These are phyloP conservation scores for Epinotia bilunana DNA, from an alignment of 2,888 invertebrate species.

Conservation along the genomic window DNA sequence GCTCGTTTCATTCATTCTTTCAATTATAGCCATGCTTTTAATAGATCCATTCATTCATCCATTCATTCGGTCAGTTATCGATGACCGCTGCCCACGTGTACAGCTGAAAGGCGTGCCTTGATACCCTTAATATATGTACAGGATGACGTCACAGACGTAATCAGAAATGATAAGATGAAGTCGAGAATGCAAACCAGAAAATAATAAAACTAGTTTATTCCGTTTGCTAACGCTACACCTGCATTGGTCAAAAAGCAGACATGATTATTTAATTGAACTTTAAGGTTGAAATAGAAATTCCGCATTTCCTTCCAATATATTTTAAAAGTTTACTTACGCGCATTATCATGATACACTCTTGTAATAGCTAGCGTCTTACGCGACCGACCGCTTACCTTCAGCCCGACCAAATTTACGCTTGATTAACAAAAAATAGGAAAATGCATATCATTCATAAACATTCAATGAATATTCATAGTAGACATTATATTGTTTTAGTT, in stretches of 20 bases:
- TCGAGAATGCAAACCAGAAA: background rate
- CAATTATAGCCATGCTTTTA: slow-evolving; percentile 39
- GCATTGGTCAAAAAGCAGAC: background rate
- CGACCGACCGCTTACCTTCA: no score
- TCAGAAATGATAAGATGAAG: background rate
- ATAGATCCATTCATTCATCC: slow-evolving; percentile 37
- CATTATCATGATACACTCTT: no score
- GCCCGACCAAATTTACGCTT: no score
- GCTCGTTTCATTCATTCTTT: slow-evolving; percentile 35
- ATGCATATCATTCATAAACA: no score
- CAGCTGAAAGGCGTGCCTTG: slow-evolving; percentile 35
- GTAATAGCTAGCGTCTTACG: no score
- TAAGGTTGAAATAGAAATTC: no score
- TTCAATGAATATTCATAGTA: no score
- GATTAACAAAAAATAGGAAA: no score
- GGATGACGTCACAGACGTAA: background rate
- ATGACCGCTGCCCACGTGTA: slow-evolving; percentile 26
- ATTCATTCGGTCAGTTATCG: slow-evolving; percentile 40
- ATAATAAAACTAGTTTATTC: background rate
- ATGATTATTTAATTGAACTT: no score
- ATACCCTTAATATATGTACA: background rate
- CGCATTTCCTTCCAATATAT: no score
- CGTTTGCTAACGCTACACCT: background rate
- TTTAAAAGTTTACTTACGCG: no score
- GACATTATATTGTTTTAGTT: no score